Conservation (phyloP, 30 jellyfish, hydroid and myxozoan genomes). For the Phacellophora camtschatica region DNA sequence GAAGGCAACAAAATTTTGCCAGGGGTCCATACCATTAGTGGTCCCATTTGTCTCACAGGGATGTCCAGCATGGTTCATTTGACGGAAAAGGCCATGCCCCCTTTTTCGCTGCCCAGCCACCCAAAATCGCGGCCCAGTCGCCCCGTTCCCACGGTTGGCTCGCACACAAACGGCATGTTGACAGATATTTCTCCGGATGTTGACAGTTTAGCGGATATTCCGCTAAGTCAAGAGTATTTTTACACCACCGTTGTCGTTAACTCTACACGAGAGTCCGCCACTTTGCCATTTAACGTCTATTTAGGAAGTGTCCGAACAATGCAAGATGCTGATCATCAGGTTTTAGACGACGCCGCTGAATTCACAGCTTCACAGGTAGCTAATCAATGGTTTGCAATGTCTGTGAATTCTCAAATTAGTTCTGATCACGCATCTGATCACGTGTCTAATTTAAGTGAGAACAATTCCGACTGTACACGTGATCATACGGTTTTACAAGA, state of each 20-base stretch:
- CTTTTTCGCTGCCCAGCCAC: background rate
- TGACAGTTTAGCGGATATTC: background rate
- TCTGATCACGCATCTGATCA: background rate
- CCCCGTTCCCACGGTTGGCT: conserved; percentile 2
- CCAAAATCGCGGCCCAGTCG: conserved; percentile 30
- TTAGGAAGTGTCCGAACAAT: background rate
- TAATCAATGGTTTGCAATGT: background rate
- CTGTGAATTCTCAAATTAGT: too few species aligned
- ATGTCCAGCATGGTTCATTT: too few species aligned
- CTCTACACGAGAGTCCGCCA: background rate
- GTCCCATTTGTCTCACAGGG: too few species aligned
- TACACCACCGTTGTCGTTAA: background rate
- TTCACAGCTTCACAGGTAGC: background rate
- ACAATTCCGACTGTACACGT: background rate
- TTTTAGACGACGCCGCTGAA: background rate
- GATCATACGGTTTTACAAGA: background rate
- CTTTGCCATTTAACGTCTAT: background rate
- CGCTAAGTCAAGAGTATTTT: background rate
- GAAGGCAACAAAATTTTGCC: background rate
- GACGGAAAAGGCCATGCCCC: too few species aligned
- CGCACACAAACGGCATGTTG: background rate
- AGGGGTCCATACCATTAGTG: background rate
- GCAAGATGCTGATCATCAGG: background rate
- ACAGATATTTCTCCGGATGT: background rate
- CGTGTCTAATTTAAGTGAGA: background rate